Evolutionary conservation across 2,113 vertebrate genomes (phyloP).

Genomic region (Jaculus jaculus): DNA sequence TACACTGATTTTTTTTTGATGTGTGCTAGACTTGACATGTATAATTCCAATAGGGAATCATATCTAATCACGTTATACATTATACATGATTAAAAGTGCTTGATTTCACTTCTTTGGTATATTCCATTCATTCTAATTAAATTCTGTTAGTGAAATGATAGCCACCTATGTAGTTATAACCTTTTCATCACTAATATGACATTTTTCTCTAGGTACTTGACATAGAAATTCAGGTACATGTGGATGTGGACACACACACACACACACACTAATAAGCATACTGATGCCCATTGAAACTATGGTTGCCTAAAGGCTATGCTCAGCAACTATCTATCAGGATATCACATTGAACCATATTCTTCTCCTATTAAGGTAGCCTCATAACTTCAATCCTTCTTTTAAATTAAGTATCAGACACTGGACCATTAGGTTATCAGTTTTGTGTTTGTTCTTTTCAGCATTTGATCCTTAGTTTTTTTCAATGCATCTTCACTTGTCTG

Average conservation of each 20-base stretch:
- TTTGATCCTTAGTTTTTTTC: not conserved
- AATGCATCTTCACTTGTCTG: not conserved
- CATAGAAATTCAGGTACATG: not conserved
- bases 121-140: constrained; percentile 10
- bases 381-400: not conserved
- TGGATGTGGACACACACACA: too few species aligned
- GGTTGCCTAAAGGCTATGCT: not conserved
- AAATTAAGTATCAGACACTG: not conserved
- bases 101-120: not conserved
- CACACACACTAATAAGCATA: too few species aligned
- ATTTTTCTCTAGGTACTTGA: not conserved
- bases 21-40: not conserved
- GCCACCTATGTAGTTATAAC: not conserved
- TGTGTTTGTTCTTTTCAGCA: not conserved
- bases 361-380: not conserved
- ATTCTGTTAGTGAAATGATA: constrained; percentile 28
- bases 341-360: not conserved
- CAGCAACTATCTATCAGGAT: not conserved
- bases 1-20: not conserved
- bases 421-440: not conserved
- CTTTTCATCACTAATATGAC: not conserved
- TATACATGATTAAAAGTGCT: not conserved
- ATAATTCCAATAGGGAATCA: not conserved
- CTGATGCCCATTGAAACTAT: not conserved
- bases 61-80: not conserved